Conservation (phyloP, 2,113 vertebrate genomes). For the Chaetodon auriga region DNA sequence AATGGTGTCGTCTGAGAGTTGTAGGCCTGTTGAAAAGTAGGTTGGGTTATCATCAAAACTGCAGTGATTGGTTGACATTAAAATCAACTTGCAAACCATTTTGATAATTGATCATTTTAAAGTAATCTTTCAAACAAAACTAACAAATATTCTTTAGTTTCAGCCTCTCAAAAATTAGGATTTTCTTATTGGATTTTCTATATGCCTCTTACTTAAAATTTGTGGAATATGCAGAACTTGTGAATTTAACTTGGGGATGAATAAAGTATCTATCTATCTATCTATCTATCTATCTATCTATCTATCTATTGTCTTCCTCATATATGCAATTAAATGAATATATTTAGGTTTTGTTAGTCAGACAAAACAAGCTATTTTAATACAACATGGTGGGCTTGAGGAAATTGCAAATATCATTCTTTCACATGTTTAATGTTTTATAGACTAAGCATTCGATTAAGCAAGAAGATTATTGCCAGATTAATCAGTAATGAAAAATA, state of each 20-base stretch:
- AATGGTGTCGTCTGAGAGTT: constrained; percentile 63
- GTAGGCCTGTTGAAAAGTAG: constrained; percentile 53
- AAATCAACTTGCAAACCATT: no score
- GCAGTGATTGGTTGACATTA: not conserved
- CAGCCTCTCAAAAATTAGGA: not conserved
- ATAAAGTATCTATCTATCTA: no score
- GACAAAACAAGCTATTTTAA: not conserved
- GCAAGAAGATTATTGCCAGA: not conserved
- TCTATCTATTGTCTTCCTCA: no score
- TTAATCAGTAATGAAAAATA: not conserved
- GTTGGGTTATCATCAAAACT: not conserved
- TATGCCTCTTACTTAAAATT: no score
- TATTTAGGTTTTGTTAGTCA: not conserved
- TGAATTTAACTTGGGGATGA: no score
- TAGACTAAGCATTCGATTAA: not conserved
- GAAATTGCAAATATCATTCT: not conserved
- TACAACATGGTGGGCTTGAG: not conserved
- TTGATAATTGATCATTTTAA: not conserved
- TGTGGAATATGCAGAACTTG: no score
- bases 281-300: no score
- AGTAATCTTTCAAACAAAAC: not conserved
- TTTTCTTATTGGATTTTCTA: no score
- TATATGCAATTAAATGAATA: not conserved
- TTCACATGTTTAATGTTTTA: not conserved
- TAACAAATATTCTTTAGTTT: not conserved